phyloP scores from a whole-genome alignment of 2,113 vertebrate genomes.

The Todiramphus saurophagus region DNA sequence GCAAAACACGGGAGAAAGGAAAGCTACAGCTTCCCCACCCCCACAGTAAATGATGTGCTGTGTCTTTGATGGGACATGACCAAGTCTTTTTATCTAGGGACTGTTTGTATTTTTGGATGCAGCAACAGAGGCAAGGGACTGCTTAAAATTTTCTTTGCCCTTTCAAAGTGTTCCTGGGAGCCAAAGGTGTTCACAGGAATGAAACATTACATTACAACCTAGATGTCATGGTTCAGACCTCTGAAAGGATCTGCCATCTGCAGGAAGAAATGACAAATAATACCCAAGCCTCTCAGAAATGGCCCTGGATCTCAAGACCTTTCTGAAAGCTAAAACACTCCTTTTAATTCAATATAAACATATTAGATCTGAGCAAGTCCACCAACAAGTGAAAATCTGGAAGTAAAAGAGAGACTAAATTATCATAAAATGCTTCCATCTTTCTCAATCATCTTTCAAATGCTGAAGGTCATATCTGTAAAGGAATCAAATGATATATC shows the following conservation, averaged over 20 bases:
- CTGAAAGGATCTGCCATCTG: not conserved
- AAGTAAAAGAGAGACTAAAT: not conserved
- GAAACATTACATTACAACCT: conserved; percentile 49
- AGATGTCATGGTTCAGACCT: conserved; percentile 26
- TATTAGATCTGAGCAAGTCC: not conserved
- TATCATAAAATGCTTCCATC: not conserved
- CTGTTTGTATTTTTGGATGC: conserved; percentile 9
- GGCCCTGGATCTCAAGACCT: not conserved
- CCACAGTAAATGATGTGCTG: not conserved
- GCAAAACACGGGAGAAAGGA: not conserved
- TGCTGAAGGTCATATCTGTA: not conserved
- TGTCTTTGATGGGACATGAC: not conserved
- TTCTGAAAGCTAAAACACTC: not conserved
- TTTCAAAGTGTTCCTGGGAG: conserved; percentile 52
- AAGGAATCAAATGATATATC: not conserved
- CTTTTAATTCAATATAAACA: not conserved
- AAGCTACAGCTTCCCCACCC: not conserved
- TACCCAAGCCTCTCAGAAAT: not conserved
- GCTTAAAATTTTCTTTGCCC: conserved; percentile 48
- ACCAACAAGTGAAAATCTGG: not conserved
- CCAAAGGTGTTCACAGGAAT: conserved; percentile 44
- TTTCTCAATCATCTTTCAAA: not conserved
- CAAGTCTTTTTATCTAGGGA: not conserved
- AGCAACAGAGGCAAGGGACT: not conserved
- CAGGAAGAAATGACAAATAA: not conserved